Evolutionary conservation across 2,888 invertebrate species (phyloP).

Genomic region (Ephialtes manifestator): DNA sequence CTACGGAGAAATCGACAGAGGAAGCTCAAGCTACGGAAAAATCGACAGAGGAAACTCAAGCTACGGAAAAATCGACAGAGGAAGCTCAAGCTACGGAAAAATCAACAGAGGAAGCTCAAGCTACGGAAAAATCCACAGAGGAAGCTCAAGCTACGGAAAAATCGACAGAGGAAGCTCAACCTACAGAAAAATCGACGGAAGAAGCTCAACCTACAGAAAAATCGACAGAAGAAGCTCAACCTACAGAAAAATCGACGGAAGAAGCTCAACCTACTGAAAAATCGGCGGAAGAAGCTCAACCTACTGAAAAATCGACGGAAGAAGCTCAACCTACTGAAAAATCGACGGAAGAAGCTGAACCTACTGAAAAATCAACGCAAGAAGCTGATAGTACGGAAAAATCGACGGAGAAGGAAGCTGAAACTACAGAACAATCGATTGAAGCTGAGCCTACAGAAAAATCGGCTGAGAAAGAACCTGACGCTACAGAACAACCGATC

Average conservation of each 20-base stretch:
- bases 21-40: neutral
- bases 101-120: slow-evolving; percentile 62
- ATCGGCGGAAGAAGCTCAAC: neutral
- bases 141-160: slow-evolving; percentile 48
- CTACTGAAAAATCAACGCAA: slow-evolving; percentile 17
- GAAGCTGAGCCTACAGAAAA: slow-evolving; percentile 46
- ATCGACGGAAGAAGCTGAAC: neutral
- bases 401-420: neutral
- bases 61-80: slow-evolving; percentile 16
- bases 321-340: neutral
- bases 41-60: neutral
- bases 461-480: neutral
- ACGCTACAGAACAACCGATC: neutral
- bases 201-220: slow-evolving; percentile 37
- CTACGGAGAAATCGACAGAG: neutral
- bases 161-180: slow-evolving; percentile 53
- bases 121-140: slow-evolving; percentile 44
- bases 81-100: slow-evolving; percentile 62
- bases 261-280: slow-evolving; percentile 1
- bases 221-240: neutral
- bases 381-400: slow-evolving; percentile 46
- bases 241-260: slow-evolving; percentile 26
- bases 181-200: slow-evolving; percentile 19
- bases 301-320: neutral
- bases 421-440: slow-evolving; percentile 19